phyloP scores from a whole-genome alignment of 2,113 vertebrate species.

The Sterrhoptilus dennistouni region DNA sequence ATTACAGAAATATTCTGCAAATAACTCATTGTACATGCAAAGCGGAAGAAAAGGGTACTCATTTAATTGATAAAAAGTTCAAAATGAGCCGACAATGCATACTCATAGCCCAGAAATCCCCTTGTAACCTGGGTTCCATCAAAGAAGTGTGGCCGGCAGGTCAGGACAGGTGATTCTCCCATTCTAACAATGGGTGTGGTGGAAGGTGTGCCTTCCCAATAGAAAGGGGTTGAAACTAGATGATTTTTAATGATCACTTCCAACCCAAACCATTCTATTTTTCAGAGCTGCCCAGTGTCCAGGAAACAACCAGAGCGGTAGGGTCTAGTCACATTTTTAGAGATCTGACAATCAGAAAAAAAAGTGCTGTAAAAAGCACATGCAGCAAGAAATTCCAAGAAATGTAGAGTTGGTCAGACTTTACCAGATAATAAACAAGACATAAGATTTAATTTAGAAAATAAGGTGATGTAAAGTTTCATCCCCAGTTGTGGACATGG shows the following conservation, averaged over 20 bases:
- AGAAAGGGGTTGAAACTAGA: not conserved
- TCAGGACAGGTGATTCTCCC: not conserved
- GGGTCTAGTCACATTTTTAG: not conserved
- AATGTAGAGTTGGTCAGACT: not conserved
- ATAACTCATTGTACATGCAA: not conserved
- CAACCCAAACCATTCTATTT: not conserved
- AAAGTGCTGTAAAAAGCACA: not conserved
- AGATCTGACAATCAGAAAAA: not conserved
- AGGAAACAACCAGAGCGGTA: not conserved
- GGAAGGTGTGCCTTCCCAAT: not conserved
- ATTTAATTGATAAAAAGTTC: not conserved
- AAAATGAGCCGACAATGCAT: accelerated
- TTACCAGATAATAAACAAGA: not conserved
- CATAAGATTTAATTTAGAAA: not conserved
- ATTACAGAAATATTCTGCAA: not conserved
- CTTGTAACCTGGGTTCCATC: not conserved
- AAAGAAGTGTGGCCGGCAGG: not conserved
- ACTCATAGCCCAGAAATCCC: not conserved
- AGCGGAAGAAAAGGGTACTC: not conserved
- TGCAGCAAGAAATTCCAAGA: not conserved
- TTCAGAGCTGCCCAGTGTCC: not conserved
- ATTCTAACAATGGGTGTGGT: not conserved
- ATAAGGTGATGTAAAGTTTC: not conserved
- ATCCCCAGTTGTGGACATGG: not conserved
- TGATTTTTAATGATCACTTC: not conserved